phyloP scores from a whole-genome alignment of 2,888 invertebrate genomes.

The Campoplex capitator region DNA sequence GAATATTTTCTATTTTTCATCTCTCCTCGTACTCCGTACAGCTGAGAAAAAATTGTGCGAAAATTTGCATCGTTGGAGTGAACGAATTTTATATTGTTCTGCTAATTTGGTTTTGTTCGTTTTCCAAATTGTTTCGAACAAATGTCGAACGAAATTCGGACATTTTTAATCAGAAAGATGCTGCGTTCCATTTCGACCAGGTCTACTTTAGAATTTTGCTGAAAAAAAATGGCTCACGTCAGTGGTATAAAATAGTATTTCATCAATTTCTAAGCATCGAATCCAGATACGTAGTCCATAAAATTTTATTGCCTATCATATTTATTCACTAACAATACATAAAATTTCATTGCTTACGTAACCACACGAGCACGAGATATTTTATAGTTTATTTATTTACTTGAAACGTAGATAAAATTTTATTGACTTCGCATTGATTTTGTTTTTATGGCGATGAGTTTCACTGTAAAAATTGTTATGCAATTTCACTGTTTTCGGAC shows the following conservation, averaged over 20 bases:
- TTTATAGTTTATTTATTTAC: too few species aligned
- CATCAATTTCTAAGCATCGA: not conserved
- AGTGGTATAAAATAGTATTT: not conserved
- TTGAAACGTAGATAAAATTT: too few species aligned
- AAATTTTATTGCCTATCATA: not conserved
- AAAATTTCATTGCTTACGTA: too few species aligned
- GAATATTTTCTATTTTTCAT: not conserved
- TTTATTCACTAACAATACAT: too few species aligned
- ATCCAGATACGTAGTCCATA: not conserved
- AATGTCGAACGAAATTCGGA: too few species aligned
- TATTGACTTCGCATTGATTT: too few species aligned
- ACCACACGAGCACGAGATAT: too few species aligned
- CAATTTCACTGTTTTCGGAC: too few species aligned
- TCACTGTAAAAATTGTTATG: too few species aligned
- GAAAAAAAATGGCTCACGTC: not conserved
- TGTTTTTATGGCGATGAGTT: too few species aligned
- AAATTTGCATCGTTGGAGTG: not conserved
- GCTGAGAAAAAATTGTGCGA: not conserved
- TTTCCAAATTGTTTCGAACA: not conserved
- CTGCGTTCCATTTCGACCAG: too few species aligned
- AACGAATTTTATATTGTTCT: not conserved
- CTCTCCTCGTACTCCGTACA: not conserved
- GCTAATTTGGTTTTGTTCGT: not conserved
- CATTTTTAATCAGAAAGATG: too few species aligned
- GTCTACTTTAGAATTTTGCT: not conserved